Evolutionary conservation across 2,797 vertebrate species (phyloP).

Genomic region (Eulemur rubriventer): DNA sequence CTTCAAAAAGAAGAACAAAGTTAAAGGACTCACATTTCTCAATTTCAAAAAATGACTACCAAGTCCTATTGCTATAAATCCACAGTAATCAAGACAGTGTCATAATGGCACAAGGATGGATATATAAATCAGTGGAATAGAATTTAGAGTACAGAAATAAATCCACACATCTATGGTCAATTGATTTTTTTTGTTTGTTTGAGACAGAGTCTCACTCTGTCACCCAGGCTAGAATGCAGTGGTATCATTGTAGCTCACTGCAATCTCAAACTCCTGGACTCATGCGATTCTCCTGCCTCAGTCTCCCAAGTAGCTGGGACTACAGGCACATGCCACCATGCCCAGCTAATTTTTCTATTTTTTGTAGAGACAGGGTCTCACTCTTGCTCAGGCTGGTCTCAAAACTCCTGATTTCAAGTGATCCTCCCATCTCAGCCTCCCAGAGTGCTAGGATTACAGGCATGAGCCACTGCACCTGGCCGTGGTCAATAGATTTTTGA

Average conservation of each 20-base stretch:
- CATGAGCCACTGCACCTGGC: not conserved
- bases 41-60: not conserved
- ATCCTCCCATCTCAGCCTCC: no score
- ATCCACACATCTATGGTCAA: not conserved
- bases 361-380: not conserved
- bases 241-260: no score
- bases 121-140: not conserved
- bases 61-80: not conserved
- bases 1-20: not conserved
- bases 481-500: not conserved
- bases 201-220: not conserved
- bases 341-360: not conserved
- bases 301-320: not conserved
- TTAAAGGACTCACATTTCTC: not conserved
- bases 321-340: not conserved
- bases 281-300: no score
- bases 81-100: not conserved
- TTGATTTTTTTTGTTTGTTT: not conserved
- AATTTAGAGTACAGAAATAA: not conserved
- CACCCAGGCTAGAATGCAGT: no score
- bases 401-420: no score
- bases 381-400: no score
- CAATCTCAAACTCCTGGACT: no score
- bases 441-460: no score
- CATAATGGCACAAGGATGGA: not conserved